Evolutionary conservation across 2,797 vertebrate species (phyloP), one percentile per base, ranked within the genome.

Genomic region (Girardinus metallicus): DNA sequence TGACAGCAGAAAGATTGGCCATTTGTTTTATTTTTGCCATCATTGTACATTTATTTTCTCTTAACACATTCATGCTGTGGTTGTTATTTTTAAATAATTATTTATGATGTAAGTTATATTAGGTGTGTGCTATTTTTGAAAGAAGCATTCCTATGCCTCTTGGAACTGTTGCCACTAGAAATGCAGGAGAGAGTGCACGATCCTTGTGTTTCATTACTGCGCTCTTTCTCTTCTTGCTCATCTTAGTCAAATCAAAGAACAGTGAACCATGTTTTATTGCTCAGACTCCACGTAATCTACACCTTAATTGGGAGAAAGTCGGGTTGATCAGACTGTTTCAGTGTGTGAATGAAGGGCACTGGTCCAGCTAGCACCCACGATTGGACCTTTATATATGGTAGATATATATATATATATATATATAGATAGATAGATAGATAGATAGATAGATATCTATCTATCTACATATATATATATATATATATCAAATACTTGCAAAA

Each of bases 41-140:
- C 92, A 94, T 90, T 93, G 91, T 91, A 93, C 94, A 89, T 88
- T 89, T 95, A 90, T 89, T 95, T 89, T 96, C 90, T 94, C 93
- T 62, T 92, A 83, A 89, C 90, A 96, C 94, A 96, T 92, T 88
- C 88, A 93, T 92, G 87, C 92, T 93, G 93, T 95, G 95, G 95
- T 95, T 95, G 91, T 92, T 95, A 91, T 96, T 90, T 90, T 93
- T 90, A 91, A 94, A 91, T 88, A 94, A 91, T 96, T 96, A 96
- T 97, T 96, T 96, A 95, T 96, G 90, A 94, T 90, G 90, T 93
- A 96, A 96, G 93, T 95, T 92, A 96, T 95, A 91, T 96, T 94
- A 91, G 88, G 92, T 94, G 93, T 93, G 89, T 96, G 95, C 92
- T 96, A 91, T 96, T 46, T 79, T 76, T 66, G n/a, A 82, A 91